Evolutionary conservation across 2,797 vertebrate species (phyloP), one percentile per base, ranked within the genome.

Genomic region (Ptychadena robeensis): DNA sequence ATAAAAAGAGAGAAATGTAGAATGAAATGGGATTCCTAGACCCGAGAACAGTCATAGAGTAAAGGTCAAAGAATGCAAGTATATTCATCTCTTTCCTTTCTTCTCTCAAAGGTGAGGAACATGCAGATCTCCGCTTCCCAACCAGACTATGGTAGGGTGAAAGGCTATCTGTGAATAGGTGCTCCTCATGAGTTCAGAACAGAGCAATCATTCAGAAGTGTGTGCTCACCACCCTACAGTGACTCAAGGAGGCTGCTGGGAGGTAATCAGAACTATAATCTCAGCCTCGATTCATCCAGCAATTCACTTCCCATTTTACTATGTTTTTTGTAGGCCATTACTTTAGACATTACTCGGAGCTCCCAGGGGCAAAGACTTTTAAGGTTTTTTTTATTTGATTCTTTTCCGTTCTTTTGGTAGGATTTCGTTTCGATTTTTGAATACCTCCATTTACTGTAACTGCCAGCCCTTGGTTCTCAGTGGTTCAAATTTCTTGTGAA

Each of bases 21-120:
- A 84, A 79, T 15, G 68, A 80, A 85, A 85, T 80, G 79, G 64
- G 71, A 80, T 64, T 80, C 53, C 34, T 59, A 75, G 65, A 69
- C 71, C 71, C 70, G 27, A 27, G 71, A 80, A 75, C 10, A 69
- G 68, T 72, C 64, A 64, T 27, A 74, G 38, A 67, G 71, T 75
- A 85, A 85, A 85, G 82, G 82, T 85, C 77, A 85, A 75, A 80
- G 71, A 73, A 70, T 80, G 80, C 77, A 75, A 85, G 71, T 71
- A 85, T 85, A 85, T 85, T 85, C 82, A 85, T 80, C 35, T 59
- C 82, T 61, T 61, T 69, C 40, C 40, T 53, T 78, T 59, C 59
- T 73, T 73, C 40, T 57, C 71, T 80, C 27, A 80, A 48, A 80
- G 78, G 82, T 80, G 77, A 85, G 64, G 65, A 69, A 70, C 82